These are phyloP conservation scores for Paracanthobrama guichenoti DNA, from an alignment of 2,113 vertebrate species.

Conservation along the genomic window DNA sequence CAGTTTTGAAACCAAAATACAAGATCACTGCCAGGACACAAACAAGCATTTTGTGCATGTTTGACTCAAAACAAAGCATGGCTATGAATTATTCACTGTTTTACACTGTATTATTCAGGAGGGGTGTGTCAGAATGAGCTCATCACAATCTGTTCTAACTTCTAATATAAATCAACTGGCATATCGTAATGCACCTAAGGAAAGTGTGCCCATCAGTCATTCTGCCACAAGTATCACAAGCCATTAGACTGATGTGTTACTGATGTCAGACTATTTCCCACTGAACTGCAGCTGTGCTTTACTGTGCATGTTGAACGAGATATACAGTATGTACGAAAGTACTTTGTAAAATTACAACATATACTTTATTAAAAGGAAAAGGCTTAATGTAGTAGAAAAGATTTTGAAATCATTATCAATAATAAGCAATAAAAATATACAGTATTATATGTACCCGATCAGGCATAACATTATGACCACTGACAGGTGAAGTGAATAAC, in stretches of 20 bases:
- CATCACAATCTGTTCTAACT: slow-evolving; percentile 7
- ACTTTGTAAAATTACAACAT: neutral
- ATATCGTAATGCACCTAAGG: neutral
- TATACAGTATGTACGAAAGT: neutral
- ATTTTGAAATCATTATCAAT: neutral
- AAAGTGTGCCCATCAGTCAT: slow-evolving; percentile 18
- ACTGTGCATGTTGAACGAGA: neutral
- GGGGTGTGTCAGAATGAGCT: slow-evolving; percentile 36
- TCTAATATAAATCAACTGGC: neutral
- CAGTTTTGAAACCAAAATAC: neutral
- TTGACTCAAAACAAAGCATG: neutral
- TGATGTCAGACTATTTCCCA: neutral
- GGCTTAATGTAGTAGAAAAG: neutral
- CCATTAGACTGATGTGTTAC: neutral
- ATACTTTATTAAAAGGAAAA: too few species aligned
- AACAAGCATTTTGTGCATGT: slow-evolving; percentile 14
- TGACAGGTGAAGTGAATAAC: too few species aligned
- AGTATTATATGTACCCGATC: too few species aligned
- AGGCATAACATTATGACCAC: too few species aligned
- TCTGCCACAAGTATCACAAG: neutral
- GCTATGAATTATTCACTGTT: slow-evolving; percentile 1
- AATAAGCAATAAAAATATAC: too few species aligned
- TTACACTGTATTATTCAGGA: slow-evolving; percentile 1
- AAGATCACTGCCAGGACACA: neutral
- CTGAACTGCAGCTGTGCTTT: neutral